Conservation (phyloP, 2,113 vertebrate species). For the Dermatemys mawii region DNA sequence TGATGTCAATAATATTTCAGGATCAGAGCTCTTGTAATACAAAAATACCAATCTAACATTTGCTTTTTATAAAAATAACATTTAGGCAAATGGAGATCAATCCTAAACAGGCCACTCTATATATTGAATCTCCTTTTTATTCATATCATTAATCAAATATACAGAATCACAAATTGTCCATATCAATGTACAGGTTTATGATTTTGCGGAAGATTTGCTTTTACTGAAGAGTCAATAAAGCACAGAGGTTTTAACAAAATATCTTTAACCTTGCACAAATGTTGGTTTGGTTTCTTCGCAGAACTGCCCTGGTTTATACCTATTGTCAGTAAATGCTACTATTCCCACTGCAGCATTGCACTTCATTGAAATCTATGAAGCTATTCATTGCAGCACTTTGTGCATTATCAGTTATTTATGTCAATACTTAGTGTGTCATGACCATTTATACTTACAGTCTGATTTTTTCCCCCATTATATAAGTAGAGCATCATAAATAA, state of each 20-base stretch:
- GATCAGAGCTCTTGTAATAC: not conserved
- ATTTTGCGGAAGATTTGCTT: not conserved
- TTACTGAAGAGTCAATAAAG: not conserved
- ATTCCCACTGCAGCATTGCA: conserved; percentile 38
- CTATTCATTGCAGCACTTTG: conserved; percentile 57
- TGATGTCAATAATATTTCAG: not conserved
- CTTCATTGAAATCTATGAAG: conserved; percentile 44
- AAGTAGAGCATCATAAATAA: conserved; percentile 66
- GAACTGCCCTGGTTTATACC: conserved; percentile 31
- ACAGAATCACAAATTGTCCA: not conserved
- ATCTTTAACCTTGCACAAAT: not conserved
- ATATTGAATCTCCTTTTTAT: not conserved
- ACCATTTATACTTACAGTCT: conserved; percentile 65
- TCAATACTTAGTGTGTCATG: conserved; percentile 66
- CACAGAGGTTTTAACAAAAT: not conserved
- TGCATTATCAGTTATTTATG: conserved; percentile 72
- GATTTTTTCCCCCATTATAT: conserved; percentile 62
- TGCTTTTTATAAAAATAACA: not conserved
- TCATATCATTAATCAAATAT: not conserved
- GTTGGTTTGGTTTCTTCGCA: conserved; percentile 21
- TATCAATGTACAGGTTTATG: accelerated
- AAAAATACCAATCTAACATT: not conserved
- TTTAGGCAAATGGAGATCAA: not conserved
- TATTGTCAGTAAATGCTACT: conserved; percentile 52
- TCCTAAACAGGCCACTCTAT: not conserved